A percentile compares a stretch with the other conserved stretches of the same genome.
Evolutionary conservation across 2,797 vertebrate species (phyloP).

Genomic region (Setipinna tenuifilis): DNA sequence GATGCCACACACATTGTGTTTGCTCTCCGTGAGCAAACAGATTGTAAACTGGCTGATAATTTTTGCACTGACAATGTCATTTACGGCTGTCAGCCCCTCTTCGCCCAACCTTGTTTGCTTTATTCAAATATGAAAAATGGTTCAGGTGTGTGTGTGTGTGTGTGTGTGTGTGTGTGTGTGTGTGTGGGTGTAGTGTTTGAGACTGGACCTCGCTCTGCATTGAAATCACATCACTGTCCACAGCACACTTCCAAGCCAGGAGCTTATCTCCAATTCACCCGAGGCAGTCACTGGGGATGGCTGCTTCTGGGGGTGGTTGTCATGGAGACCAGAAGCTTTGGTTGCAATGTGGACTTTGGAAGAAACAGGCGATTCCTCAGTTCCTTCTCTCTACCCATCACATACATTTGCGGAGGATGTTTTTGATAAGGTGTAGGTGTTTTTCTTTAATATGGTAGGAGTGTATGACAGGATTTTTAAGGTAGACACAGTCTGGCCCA

Average conservation of each 20-base stretch:
- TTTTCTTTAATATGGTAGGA: too few species aligned
- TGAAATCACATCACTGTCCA: conserved; percentile 86
- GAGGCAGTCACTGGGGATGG: conserved; percentile 84
- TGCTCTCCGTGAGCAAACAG: conserved; percentile 89
- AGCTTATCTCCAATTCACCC: conserved; percentile 92
- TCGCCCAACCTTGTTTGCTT: conserved; percentile 86
- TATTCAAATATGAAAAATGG: conserved; percentile 85
- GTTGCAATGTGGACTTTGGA: conserved; percentile 37
- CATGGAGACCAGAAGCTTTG: conserved; percentile 85
- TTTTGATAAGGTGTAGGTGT: background rate
- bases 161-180: too few species aligned
- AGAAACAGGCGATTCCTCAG: background rate
- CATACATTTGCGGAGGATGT: background rate
- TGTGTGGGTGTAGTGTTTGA: conserved; percentile 55
- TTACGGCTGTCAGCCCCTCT: conserved; percentile 86
- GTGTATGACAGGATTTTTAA: too few species aligned
- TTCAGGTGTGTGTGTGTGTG: background rate
- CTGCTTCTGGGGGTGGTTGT: conserved; percentile 83
- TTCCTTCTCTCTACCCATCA: background rate
- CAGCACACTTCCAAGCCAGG: conserved; percentile 78
- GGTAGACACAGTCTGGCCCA: too few species aligned
- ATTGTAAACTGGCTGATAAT: conserved; percentile 93
- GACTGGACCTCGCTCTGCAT: conserved; percentile 86
- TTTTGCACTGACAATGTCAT: conserved; percentile 91
- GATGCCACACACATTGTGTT: conserved; percentile 89